A percentile compares a stretch with the other conserved stretches of the same genome.
Conservation (phyloP, 2,113 vertebrate genomes). For the Solea senegalensis region DNA sequence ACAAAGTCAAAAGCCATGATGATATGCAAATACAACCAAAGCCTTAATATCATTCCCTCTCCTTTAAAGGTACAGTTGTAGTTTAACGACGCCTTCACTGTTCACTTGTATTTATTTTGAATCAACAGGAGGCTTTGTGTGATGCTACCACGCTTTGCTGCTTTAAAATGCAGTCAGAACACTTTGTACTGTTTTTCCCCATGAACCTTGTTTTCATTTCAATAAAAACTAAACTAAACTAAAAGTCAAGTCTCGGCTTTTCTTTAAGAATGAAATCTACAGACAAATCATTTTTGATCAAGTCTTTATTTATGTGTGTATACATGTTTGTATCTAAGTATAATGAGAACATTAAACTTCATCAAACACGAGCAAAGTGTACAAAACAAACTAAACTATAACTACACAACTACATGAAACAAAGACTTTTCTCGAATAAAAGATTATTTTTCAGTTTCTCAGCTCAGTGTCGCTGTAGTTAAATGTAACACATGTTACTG, state of each 20-base stretch:
- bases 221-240: constrained; percentile 53
- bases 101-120: constrained; percentile 60
- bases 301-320: constrained; percentile 49
- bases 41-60: constrained; percentile 60
- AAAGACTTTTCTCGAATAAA: neutral
- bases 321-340: too few relatives aligned
- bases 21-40: constrained; percentile 43
- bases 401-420: neutral
- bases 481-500: neutral
- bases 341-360: constrained; percentile 13
- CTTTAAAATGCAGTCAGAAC: constrained; percentile 24
- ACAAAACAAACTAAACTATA: constrained; percentile 21
- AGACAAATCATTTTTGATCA: neutral
- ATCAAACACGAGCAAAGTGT: constrained; percentile 18
- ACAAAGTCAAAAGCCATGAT: neutral
- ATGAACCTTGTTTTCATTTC: constrained; percentile 18
- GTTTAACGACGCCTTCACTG: constrained; percentile 14
- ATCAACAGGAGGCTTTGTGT: constrained; percentile 13
- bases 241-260: neutral
- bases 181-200: constrained; percentile 21
- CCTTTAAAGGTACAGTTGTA: constrained; percentile 38
- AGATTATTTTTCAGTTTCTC: neutral
- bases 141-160: constrained; percentile 47
- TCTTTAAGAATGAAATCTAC: neutral
- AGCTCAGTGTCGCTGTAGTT: neutral